These are phyloP conservation scores for Mylabris phalerata DNA, from an alignment of 1,140 invertebrate species.

Conservation along the genomic window DNA sequence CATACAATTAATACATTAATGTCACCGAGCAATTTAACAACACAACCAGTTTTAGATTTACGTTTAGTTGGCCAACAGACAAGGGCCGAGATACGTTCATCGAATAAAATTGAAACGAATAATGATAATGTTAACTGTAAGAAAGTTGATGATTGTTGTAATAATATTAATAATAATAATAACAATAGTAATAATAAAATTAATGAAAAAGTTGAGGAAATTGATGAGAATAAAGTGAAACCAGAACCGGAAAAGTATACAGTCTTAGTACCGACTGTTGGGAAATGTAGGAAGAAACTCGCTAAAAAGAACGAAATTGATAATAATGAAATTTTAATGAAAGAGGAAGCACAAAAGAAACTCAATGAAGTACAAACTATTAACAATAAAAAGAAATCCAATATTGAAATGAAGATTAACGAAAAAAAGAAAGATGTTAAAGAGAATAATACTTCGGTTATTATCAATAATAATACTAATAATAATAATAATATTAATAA, in stretches of 20 bases:
- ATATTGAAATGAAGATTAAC: constrained; percentile 21
- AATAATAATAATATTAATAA: not conserved
- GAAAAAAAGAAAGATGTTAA: constrained; percentile 22
- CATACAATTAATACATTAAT: constrained; percentile 32
- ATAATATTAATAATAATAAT: constrained; percentile 10
- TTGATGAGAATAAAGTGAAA: constrained; percentile 20
- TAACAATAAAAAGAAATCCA: constrained; percentile 9
- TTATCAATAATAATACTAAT: constrained; percentile 14
- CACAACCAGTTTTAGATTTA: constrained; percentile 55
- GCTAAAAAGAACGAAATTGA: constrained; percentile 25
- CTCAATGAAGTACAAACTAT: constrained; percentile 19
- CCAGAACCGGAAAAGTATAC: constrained; percentile 29
- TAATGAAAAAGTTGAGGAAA: constrained; percentile 5
- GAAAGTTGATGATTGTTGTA: not conserved
- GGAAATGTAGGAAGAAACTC: constrained; percentile 36
- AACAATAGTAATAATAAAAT: too few species aligned
- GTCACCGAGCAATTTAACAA: constrained; percentile 40
- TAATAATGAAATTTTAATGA: constrained; percentile 8
- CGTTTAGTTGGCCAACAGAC: constrained; percentile 39
- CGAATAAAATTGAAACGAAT: constrained; percentile 23
- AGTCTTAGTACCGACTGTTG: constrained; percentile 32
- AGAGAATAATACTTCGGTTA: constrained; percentile 22
- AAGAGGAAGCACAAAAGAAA: constrained; percentile 14
- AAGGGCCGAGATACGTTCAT: constrained; percentile 31
- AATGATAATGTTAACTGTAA: constrained; percentile 5